Evolutionary conservation across 2,113 vertebrate species (phyloP).

Genomic region (Mugil cephalus): DNA sequence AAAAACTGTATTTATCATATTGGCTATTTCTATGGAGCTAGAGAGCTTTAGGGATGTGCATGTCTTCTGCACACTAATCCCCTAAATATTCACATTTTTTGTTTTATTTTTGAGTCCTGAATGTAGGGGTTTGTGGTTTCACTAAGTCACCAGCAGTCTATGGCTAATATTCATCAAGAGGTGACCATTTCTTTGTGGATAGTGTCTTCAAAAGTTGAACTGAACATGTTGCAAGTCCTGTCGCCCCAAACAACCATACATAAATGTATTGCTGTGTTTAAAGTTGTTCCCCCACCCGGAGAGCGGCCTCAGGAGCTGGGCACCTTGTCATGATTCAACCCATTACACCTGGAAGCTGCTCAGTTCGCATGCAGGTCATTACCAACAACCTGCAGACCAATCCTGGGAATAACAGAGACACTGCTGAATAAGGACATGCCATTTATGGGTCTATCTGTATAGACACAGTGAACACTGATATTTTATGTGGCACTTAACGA

Average conservation of each 20-base stretch:
- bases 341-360: conserved; percentile 48
- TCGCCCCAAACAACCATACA: conserved; percentile 11
- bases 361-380: conserved; percentile 56
- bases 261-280: conserved; percentile 31
- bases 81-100: background rate
- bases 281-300: conserved; percentile 18
- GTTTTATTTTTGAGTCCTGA: background rate
- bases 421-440: conserved; percentile 25
- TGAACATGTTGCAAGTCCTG: conserved; percentile 21
- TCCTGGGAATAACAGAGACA: conserved; percentile 17
- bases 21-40: background rate
- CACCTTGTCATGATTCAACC: conserved; percentile 46
- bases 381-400: conserved; percentile 22
- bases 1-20: no score
- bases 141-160: background rate
- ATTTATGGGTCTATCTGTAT: conserved; percentile 12
- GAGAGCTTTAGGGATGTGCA: background rate
- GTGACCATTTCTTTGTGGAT: conserved; percentile 6
- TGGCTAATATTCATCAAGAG: conserved; percentile 3
- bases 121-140: background rate
- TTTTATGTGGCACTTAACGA: conserved; percentile 55
- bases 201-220: conserved; percentile 16
- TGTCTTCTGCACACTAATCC: background rate
- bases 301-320: conserved; percentile 28
- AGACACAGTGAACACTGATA: conserved; percentile 46